Percentiles rank a stretch among this genome's conserved stretches.
Evolutionary conservation across 2,797 vertebrate species (phyloP).

Genomic region (Danio tinwini): DNA sequence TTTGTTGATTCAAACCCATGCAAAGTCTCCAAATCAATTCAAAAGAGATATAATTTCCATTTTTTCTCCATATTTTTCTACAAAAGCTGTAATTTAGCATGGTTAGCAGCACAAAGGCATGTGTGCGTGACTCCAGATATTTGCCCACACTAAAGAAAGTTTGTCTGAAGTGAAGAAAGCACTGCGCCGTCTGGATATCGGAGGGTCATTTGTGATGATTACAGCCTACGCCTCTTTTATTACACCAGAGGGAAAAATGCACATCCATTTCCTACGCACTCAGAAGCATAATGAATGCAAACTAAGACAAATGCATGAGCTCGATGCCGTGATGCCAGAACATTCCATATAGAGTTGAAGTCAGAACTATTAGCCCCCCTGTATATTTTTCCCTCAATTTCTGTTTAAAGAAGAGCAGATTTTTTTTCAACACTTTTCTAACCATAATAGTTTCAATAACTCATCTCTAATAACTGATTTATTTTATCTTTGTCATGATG

Average conservation of each 20-base stretch:
- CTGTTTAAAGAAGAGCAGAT: no score
- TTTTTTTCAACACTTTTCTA: no score
- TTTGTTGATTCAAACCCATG: neutral
- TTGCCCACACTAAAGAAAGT: neutral
- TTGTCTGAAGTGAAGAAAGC: slow-evolving; percentile 1
- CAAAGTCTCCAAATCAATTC: neutral
- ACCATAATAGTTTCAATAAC: no score
- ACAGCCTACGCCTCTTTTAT: slow-evolving; percentile 36
- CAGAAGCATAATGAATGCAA: slow-evolving; percentile 29
- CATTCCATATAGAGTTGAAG: neutral
- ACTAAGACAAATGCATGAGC: slow-evolving; percentile 38
- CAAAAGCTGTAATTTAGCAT: neutral
- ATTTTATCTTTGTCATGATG: no score
- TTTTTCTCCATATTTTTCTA: slow-evolving; percentile 1
- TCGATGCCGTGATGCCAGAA: slow-evolving; percentile 21
- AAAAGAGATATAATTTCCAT: neutral
- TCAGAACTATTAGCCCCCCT: no score
- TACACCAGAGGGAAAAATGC: slow-evolving; percentile 31
- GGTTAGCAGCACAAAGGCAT: neutral
- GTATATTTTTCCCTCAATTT: no score
- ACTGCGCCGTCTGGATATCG: slow-evolving; percentile 3
- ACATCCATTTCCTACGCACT: slow-evolving; percentile 23
- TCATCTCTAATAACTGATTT: no score
- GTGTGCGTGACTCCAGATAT: neutral
- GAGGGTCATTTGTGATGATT: slow-evolving; percentile 36